Evolutionary conservation across 2,888 invertebrate species (phyloP).

Genomic region (Nebria salina): DNA sequence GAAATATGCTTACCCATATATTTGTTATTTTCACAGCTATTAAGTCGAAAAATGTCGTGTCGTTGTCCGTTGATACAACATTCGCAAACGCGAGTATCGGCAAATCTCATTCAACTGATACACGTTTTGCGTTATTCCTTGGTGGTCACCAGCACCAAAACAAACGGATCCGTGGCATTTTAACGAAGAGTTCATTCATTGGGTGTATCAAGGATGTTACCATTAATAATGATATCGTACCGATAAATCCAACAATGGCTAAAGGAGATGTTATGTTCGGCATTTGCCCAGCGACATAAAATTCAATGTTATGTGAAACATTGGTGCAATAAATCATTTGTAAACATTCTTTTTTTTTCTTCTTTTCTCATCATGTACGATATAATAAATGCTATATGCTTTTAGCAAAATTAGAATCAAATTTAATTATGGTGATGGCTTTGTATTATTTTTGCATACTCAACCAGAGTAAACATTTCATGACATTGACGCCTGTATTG

Average conservation of each 20-base stretch:
- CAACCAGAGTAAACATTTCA: no score
- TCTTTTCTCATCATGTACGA: neutral
- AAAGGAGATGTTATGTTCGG: conserved; percentile 80
- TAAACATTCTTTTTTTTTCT: neutral
- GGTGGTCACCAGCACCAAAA: conserved; percentile 80
- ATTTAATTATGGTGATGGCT: neutral
- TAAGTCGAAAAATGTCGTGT: conserved; percentile 91
- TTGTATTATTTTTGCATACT: neutral
- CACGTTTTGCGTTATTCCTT: conserved; percentile 86
- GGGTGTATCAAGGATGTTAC: conserved; percentile 81
- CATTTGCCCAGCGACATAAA: conserved; percentile 75
- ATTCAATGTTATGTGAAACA: neutral
- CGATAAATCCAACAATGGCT: conserved; percentile 68
- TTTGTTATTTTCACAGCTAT: conserved; percentile 67
- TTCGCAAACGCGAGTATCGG: conserved; percentile 80
- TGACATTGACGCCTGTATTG: no score
- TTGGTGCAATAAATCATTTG: conserved; percentile 5
- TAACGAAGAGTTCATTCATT: conserved; percentile 76
- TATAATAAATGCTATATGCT: neutral
- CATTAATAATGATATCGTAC: conserved; percentile 67
- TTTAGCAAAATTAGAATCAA: neutral
- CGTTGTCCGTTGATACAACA: conserved; percentile 85
- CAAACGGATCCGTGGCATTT: conserved; percentile 70
- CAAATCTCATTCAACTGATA: conserved; percentile 75
- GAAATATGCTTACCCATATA: neutral